Evolutionary conservation across 1,140 invertebrate genomes (phyloP).

Genomic region (Drosophila murphyi): DNA sequence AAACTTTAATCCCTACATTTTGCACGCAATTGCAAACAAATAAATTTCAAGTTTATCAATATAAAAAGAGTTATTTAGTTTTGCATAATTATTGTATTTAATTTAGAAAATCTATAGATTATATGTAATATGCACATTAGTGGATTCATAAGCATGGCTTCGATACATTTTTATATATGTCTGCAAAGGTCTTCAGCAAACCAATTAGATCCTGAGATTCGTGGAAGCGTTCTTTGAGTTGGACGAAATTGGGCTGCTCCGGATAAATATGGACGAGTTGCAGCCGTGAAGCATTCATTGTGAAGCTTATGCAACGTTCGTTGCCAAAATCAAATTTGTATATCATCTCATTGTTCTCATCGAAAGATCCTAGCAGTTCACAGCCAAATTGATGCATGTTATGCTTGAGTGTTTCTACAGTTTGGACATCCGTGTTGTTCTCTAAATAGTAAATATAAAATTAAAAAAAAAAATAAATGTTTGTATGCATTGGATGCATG

Average conservation of each 20-base stretch:
- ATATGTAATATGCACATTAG: neutral
- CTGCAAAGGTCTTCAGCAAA: slow-evolving; percentile 1
- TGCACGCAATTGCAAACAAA: too few relatives aligned
- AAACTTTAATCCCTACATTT: too few relatives aligned
- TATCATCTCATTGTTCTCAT: neutral
- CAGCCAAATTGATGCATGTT: slow-evolving; percentile 23
- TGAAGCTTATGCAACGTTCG: neutral
- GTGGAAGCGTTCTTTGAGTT: slow-evolving; percentile 8
- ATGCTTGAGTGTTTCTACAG: neutral
- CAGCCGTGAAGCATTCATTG: neutral
- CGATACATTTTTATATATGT: neutral
- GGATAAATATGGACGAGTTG: slow-evolving; percentile 24
- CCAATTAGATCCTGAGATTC: slow-evolving; percentile 36
- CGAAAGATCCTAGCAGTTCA: neutral
- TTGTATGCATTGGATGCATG: too few relatives aligned
- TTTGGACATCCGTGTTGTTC: neutral
- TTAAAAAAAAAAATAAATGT: neutral
- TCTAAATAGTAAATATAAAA: neutral
- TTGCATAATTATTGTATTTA: too few relatives aligned
- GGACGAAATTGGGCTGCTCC: neutral
- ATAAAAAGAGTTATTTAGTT: too few relatives aligned
- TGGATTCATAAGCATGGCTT: neutral
- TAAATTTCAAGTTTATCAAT: neutral
- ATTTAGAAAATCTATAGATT: too few relatives aligned
- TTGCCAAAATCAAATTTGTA: slow-evolving; percentile 24